Evolutionary conservation across 1,140 invertebrate genomes (phyloP), one percentile per base, ranked within the genome.

Genomic region (Adoxophyes honmai): DNA sequence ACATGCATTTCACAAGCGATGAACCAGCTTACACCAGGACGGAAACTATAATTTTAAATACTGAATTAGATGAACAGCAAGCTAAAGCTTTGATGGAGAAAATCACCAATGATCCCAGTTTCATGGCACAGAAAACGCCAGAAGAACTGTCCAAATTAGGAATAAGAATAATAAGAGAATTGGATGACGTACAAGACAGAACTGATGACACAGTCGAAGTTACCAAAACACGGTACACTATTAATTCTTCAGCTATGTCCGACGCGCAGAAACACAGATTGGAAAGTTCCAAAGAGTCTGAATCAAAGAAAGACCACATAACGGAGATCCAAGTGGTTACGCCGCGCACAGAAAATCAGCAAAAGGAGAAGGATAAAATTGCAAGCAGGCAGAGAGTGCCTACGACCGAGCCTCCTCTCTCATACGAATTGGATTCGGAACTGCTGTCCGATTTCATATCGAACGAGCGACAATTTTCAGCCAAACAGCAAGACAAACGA

Each of bases 291-390:
- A 76, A 71, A 57, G 72, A 78, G 52, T 57, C 66, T 4, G 68
- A 79, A 56, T 55, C 60, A 38, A 68, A 75, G 10, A 78, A 78
- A 35, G 75, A 85, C 10, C 82, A 88, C 57, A 67, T 90, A 15
- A 90, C 86, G 56, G 89, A 90, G 73, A 89, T 90, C 35, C 80
- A 90, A 78, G 89, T 90, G 4, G 55, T 76, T 0, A 88, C 89
- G 56, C 79, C 87, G 4, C 66, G 73, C 42, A 79, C 72, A 0
- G 84, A 89, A 59, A 85, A 81, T 58, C 60, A 61, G 4, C 55
- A 53, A 5, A 74, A 73, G 37, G 70, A 83, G 35, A 86, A 82
- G 73, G 77, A 82, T 16, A 86, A 87, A 70, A 64, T 83, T 15
- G 64, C 74, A n/a, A 86, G 69, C 44, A 77, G 82, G 61, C 86